Evolutionary conservation across 2,888 invertebrate species (phyloP).

Genomic region (Drosophila subsilvestris): DNA sequence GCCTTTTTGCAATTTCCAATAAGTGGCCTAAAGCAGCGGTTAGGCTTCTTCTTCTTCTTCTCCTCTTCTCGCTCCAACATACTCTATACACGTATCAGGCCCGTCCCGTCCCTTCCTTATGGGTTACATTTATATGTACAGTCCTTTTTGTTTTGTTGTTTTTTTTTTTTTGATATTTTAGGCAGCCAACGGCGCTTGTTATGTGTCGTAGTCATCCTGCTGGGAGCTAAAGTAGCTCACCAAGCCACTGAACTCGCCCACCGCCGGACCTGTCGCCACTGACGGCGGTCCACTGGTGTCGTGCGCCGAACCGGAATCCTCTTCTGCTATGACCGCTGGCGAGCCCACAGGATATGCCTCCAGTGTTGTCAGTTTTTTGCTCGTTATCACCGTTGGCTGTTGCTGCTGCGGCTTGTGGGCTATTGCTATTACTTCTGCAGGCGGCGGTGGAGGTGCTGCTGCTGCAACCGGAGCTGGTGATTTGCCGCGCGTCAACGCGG

Average conservation of each 20-base stretch:
- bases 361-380: slow-evolving; percentile 82
- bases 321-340: slow-evolving; percentile 70
- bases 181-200: slow-evolving; percentile 84
- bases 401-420: slow-evolving; percentile 10
- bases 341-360: slow-evolving; percentile 82
- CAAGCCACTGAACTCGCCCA: slow-evolving; percentile 93
- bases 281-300: slow-evolving; percentile 53
- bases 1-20: slow-evolving; percentile 46
- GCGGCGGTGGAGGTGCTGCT: slow-evolving; percentile 5
- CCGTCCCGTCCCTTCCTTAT: neutral
- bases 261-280: slow-evolving; percentile 49
- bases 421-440: slow-evolving; percentile 15
- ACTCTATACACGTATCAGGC: slow-evolving; percentile 6
- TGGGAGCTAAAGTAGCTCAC: slow-evolving; percentile 97
- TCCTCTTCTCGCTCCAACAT: slow-evolving; percentile 17
- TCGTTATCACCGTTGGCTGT: slow-evolving; percentile 60
- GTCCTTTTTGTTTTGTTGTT: neutral
- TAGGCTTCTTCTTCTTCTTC: slow-evolving; percentile 1
- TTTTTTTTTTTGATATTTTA: too few relatives aligned
- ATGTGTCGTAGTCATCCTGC: slow-evolving; percentile 93
- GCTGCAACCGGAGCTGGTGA: slow-evolving; percentile 46
- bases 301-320: slow-evolving; percentile 76
- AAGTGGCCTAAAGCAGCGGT: slow-evolving; percentile 51
- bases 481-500: slow-evolving; percentile 66
- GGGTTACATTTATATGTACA: slow-evolving; percentile 32